Percentiles rank a stretch among this genome's conserved stretches.
Evolutionary conservation across 1,140 invertebrate species (phyloP).

Genomic region (Odontomachus brunneus): DNA sequence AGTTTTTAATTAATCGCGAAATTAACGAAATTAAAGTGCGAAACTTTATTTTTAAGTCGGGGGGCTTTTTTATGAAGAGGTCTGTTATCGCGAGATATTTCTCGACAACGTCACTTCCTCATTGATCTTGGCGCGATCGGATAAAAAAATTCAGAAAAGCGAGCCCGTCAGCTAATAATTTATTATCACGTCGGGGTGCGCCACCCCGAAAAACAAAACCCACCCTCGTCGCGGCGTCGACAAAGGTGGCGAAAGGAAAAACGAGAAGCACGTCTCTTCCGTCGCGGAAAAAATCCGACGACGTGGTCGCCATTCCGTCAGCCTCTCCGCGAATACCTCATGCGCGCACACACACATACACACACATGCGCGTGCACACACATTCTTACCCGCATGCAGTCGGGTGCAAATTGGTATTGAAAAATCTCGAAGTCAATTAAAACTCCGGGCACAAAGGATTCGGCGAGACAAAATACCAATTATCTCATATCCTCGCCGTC

Average conservation of each 20-base stretch:
- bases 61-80: background rate
- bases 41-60: conserved; percentile 7
- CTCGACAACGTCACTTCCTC: conserved; percentile 24
- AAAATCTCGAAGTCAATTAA: conserved; percentile 82
- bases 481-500: conserved; percentile 78
- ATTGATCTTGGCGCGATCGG: conserved; percentile 49
- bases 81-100: conserved; percentile 28
- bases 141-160: conserved; percentile 36
- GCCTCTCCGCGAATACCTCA: conserved; percentile 58
- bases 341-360: no score
- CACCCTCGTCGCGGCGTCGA: conserved; percentile 53
- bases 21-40: background rate
- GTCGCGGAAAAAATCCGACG: conserved; percentile 58
- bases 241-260: conserved; percentile 58
- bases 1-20: background rate
- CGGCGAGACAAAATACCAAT: conserved; percentile 82
- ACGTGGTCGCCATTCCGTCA: conserved; percentile 71
- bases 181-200: conserved; percentile 48
- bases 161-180: conserved; percentile 56
- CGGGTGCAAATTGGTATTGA: conserved; percentile 77
- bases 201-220: conserved; percentile 57
- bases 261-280: conserved; percentile 63
- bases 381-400: conserved; percentile 61
- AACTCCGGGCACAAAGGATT: conserved; percentile 80
- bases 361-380: conserved; percentile 7